Evolutionary conservation across 2,888 invertebrate genomes (phyloP).

Genomic region (Pandemis corylana): DNA sequence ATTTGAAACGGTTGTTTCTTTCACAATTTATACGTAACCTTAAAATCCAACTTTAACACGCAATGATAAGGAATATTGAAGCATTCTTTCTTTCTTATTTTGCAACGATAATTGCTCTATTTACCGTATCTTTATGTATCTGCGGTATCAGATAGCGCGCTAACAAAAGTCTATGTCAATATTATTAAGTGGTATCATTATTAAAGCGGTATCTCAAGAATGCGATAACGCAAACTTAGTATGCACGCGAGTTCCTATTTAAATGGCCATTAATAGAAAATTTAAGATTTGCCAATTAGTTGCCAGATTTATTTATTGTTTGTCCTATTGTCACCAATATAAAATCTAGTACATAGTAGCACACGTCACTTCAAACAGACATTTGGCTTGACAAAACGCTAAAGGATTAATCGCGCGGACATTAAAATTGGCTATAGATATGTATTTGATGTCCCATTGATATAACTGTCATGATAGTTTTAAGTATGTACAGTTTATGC

Average conservation of each 20-base stretch:
- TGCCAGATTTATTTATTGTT: slow-evolving; percentile 15
- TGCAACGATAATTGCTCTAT: slow-evolving; percentile 28
- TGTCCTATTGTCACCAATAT: background rate
- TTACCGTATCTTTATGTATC: slow-evolving; percentile 29
- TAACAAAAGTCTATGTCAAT: slow-evolving; percentile 34
- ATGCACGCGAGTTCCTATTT: slow-evolving; percentile 27
- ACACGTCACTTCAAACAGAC: background rate
- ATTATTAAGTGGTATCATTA: slow-evolving; percentile 36
- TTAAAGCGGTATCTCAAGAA: slow-evolving; percentile 31
- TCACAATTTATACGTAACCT: background rate
- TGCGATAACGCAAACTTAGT: slow-evolving; percentile 28
- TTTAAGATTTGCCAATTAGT: slow-evolving; percentile 29
- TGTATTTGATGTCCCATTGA: background rate
- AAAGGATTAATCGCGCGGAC: background rate
- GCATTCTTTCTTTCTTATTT: slow-evolving; percentile 13
- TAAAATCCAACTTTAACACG: background rate
- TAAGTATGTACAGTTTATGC: background rate
- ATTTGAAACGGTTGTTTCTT: background rate
- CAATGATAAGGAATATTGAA: background rate
- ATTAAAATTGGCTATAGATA: background rate
- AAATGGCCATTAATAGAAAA: slow-evolving; percentile 28
- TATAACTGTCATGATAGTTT: background rate
- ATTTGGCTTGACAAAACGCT: background rate
- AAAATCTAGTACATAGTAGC: background rate
- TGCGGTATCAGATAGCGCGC: slow-evolving; percentile 31